Evolutionary conservation across 1,140 invertebrate species (phyloP), one percentile per base, ranked within the genome.

Genomic region (Philaenus spumarius): DNA sequence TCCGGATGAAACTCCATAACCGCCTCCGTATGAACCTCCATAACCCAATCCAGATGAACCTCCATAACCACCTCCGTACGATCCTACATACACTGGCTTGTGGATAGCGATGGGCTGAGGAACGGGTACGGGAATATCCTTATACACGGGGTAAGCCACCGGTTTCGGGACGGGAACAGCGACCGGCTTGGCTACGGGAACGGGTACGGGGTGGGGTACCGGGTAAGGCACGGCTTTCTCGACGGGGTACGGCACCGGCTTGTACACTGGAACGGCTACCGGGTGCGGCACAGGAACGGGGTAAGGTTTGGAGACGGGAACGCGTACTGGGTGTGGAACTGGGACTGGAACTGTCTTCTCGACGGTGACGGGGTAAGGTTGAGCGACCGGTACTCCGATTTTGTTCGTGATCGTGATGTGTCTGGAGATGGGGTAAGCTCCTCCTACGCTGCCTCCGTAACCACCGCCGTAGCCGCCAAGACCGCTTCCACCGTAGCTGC

Each of bases 41-140:
- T 30, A 30, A n/a, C 26, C 26, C 26, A 30, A 30, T 3, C 26
- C 9, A 30, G 9, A 9, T 3, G 26, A 30, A 9, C 9, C 9
- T 30, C 26, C 26, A 9, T 30, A 30, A 30, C 26, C 26, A 9
- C 26, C 9, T 30, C 26, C 26, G 26, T 30, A 30, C 3, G 26
- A 4, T 4, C 3, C 3, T 30, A 30, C 26, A 30, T 30, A 30
- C 68, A 89, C 88, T 11, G 85, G 86, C 14, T 88, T 82, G 54
- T 83, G 81, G 9, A 89, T 85, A 0, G 60, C 52, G 35, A 60
- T 55, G 0, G 64, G 63, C 15, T 59, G 58, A 34, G 51, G 52
- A 12, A 60, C 54, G 0, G 60, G 54, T 24, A 57, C 48, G 11
- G 55, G 23, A 23, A 53, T 17, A 34, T 53, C 43, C 17, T 55